phyloP scores from a whole-genome alignment of 2,113 vertebrate genomes.

The Hippocampus guttulatus region DNA sequence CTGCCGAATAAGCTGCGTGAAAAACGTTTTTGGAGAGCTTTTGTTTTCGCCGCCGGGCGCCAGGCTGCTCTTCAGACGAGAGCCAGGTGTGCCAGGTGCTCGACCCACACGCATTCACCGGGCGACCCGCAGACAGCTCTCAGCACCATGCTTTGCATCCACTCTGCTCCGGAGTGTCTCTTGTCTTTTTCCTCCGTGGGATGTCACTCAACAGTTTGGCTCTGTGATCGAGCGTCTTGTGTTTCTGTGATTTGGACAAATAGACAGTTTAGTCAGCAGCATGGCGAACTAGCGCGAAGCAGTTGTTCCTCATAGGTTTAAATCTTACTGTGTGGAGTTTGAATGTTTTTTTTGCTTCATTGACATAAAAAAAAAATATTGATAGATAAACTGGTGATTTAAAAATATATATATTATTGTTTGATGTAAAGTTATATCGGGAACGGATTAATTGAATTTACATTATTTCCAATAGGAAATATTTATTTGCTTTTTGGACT shows the following conservation, averaged over 20 bases:
- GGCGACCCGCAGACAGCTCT: slow-evolving; percentile 37
- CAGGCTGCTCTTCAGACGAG: slow-evolving; percentile 55
- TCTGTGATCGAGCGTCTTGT: neutral
- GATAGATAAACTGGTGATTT: no score
- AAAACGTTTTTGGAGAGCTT: slow-evolving; percentile 33
- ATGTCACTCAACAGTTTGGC: slow-evolving; percentile 29
- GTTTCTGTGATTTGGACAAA: neutral
- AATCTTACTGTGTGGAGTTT: neutral
- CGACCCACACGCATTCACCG: slow-evolving; percentile 35
- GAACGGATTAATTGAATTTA: no score
- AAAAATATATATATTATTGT: no score
- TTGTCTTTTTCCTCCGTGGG: slow-evolving; percentile 24
- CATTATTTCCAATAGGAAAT: no score
- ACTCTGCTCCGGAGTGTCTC: slow-evolving; percentile 35
- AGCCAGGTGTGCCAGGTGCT: slow-evolving; percentile 50
- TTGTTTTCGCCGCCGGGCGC: slow-evolving; percentile 34
- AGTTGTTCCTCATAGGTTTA: neutral
- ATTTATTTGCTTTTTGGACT: neutral
- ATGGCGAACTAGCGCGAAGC: no score
- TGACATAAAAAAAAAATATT: no score
- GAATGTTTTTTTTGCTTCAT: no score
- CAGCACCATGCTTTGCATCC: slow-evolving; percentile 34
- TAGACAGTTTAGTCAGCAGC: no score
- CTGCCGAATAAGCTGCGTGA: neutral
- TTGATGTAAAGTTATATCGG: no score